phyloP scores from a whole-genome alignment of 2,113 vertebrate genomes.

The Abramis brama region DNA sequence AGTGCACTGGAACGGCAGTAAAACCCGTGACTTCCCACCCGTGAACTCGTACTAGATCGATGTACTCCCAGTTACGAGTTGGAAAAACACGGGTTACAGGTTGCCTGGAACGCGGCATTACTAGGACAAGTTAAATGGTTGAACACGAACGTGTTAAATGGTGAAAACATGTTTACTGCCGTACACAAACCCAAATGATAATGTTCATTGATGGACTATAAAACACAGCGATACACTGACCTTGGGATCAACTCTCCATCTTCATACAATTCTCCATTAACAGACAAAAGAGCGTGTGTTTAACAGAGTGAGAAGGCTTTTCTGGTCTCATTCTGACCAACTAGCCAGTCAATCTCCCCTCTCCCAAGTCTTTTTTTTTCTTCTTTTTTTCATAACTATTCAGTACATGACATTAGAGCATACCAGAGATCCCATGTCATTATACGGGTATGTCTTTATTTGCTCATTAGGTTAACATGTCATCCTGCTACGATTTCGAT shows the following conservation, averaged over 20 bases:
- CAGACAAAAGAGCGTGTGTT: not conserved
- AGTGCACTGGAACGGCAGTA: no score
- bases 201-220: not conserved
- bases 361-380: not conserved
- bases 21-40: no score
- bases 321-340: not conserved
- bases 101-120: no score
- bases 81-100: no score
- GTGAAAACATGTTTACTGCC: not conserved
- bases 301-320: not conserved
- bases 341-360: not conserved
- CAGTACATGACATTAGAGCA: constrained; percentile 25
- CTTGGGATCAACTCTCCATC: constrained; percentile 26
- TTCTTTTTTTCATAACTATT: not conserved
- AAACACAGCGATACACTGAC: constrained; percentile 1
- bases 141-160: not conserved
- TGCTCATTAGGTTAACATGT: constrained; percentile 60
- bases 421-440: constrained; percentile 42
- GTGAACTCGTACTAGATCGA: no score
- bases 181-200: not conserved
- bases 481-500: constrained; percentile 41
- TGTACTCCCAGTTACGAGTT: no score
- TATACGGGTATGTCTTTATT: constrained; percentile 56
- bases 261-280: not conserved
- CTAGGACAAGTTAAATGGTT: not conserved